These are phyloP conservation scores for Rafetus swinhoei DNA, from an alignment of 2,113 vertebrate genomes.

Conservation along the genomic window DNA sequence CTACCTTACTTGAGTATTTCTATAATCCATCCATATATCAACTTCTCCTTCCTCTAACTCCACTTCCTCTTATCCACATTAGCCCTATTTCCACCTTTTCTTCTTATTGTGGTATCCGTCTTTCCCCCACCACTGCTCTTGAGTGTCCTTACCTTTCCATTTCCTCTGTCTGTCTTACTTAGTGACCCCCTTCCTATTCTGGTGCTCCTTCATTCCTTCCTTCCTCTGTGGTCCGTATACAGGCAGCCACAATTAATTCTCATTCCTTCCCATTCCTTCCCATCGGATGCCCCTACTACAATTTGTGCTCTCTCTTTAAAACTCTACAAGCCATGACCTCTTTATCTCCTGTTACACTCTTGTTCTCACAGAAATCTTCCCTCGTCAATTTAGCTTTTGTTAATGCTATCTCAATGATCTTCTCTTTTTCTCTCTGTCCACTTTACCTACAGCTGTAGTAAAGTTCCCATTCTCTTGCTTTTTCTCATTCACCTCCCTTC, in stretches of 20 bases:
- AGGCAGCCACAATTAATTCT: not conserved
- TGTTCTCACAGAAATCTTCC: not conserved
- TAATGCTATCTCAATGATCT: slow-evolving; percentile 10
- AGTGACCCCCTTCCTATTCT: not conserved
- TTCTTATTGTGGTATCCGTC: not conserved
- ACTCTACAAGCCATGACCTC: not conserved
- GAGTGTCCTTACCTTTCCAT: not conserved
- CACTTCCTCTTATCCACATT: not conserved
- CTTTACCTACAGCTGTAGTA: slow-evolving; percentile 51
- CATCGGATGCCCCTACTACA: slow-evolving; percentile 1
- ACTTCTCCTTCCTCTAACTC: not conserved
- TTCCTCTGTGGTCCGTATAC: not conserved
- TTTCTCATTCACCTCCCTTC: slow-evolving; percentile 62
- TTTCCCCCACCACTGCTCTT: not conserved
- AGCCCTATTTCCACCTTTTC: not conserved
- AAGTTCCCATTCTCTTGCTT: slow-evolving; percentile 24
- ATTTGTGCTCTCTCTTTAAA: not conserved
- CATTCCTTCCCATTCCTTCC: not conserved
- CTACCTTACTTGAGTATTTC: not conserved
- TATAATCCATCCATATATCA: not conserved
- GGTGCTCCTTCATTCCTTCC: not conserved
- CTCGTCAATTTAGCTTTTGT: not conserved
- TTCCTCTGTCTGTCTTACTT: not conserved
- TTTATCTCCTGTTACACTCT: not conserved
- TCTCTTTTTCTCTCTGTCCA: slow-evolving; percentile 4